A percentile compares a stretch with the other conserved stretches of the same genome.
Evolutionary conservation across 2,797 vertebrate genomes (phyloP).

Genomic region (Hydrocynus forskahlii): DNA sequence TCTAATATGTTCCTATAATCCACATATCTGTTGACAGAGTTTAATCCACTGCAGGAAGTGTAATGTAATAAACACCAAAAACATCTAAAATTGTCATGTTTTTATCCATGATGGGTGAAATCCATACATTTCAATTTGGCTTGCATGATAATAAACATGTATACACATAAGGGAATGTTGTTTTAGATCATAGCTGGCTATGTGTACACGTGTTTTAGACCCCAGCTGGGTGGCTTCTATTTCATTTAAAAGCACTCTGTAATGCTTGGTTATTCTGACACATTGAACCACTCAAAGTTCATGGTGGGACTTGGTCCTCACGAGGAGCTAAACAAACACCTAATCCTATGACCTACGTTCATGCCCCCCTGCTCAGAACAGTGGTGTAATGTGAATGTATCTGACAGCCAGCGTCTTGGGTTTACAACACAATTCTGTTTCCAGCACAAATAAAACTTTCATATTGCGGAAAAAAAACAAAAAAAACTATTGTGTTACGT

Average conservation of each 20-base stretch:
- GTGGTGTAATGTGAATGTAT: not conserved
- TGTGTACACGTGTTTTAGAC: too few species aligned
- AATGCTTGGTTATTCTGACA: too few species aligned
- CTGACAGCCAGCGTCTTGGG: constrained; percentile 9
- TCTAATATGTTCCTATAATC: not conserved
- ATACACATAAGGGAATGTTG: too few species aligned
- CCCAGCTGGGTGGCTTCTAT: too few species aligned
- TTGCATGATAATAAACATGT: too few species aligned
- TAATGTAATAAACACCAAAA: too few species aligned
- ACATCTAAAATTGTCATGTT: too few species aligned
- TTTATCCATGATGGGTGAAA: too few species aligned
- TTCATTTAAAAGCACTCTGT: too few species aligned
- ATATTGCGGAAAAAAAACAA: not conserved
- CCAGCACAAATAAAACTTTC: not conserved
- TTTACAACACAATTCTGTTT: not conserved
- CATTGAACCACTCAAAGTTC: not conserved
- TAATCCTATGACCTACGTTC: not conserved
- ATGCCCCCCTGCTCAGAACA: not conserved
- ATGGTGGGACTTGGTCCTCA: not conserved
- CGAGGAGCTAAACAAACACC: not conserved
- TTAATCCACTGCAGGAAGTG: not conserved
- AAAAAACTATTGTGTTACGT: too few species aligned
- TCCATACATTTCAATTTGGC: too few species aligned
- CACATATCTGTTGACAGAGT: not conserved
- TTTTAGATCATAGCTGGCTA: too few species aligned